A percentile compares a stretch with the other conserved stretches of the same genome.
Evolutionary conservation across 1,140 invertebrate species (phyloP).

Genomic region (Megalonaias nervosa): DNA sequence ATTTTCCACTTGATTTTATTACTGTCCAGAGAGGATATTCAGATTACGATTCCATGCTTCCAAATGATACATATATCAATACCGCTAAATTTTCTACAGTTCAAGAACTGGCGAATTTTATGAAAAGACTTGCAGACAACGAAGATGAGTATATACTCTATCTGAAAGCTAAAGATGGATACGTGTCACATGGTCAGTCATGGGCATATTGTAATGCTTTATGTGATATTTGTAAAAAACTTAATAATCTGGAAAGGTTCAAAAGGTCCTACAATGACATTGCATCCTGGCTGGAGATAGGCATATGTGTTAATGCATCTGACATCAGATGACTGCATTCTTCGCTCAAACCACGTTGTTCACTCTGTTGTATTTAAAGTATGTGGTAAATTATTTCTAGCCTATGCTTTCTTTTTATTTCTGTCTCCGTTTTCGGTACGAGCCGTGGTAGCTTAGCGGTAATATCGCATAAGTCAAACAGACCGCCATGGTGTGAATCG

Average conservation of each 20-base stretch:
- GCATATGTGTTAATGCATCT: conserved; percentile 1
- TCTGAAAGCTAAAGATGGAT: conserved; percentile 7
- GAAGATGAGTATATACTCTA: conserved; percentile 2
- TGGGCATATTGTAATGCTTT: not conserved
- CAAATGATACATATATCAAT: conserved; percentile 5
- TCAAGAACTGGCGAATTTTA: conserved; percentile 1
- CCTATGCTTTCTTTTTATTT: no score
- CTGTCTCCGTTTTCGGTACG: no score
- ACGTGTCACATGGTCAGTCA: not conserved
- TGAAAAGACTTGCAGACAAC: not conserved
- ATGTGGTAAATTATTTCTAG: no score
- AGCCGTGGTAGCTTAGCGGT: no score
- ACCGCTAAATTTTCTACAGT: conserved; percentile 4
- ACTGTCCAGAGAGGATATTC: conserved; percentile 14
- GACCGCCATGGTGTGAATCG: no score
- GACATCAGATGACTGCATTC: not conserved
- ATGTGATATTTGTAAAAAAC: conserved; percentile 8
- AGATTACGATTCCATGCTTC: conserved; percentile 3
- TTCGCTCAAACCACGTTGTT: no score
- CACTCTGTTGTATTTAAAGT: no score
- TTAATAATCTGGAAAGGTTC: conserved; percentile 10
- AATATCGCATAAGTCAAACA: no score
- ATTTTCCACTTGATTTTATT: conserved; percentile 8
- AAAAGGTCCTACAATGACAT: conserved; percentile 5
- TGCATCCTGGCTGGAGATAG: not conserved